Conservation (phyloP, 1,140 invertebrate species). For the Drosophila bocqueti region DNA sequence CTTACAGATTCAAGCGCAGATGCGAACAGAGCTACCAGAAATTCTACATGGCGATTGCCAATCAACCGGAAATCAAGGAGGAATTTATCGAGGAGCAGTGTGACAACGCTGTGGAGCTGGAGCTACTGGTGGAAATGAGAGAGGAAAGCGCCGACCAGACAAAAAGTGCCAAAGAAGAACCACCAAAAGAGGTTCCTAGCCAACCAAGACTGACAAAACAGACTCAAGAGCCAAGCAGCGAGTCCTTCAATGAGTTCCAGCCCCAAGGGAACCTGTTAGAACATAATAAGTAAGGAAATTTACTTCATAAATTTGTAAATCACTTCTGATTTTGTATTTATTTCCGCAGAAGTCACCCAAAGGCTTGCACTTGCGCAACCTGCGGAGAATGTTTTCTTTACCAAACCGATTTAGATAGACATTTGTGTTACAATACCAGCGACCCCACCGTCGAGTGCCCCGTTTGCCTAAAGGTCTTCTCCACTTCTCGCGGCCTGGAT, state of each 20-base stretch:
- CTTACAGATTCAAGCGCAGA: constrained; percentile 30
- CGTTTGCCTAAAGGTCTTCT: constrained; percentile 24
- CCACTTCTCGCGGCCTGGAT: constrained; percentile 2
- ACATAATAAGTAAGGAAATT: constrained; percentile 11
- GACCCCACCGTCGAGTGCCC: constrained; percentile 14
- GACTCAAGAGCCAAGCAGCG: background rate
- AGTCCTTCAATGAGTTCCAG: constrained; percentile 3
- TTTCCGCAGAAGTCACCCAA: constrained; percentile 7
- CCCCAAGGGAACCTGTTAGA: constrained; percentile 13
- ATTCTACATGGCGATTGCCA: constrained; percentile 6
- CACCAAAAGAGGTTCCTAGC: background rate
- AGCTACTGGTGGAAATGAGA: background rate
- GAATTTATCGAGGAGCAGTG: constrained; percentile 8
- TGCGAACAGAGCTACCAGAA: constrained; percentile 28
- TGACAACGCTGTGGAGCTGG: background rate
- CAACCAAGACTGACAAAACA: constrained; percentile 1
- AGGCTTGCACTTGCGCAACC: constrained; percentile 6
- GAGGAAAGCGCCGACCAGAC: background rate
- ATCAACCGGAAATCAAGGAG: background rate
- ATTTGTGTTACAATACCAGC: constrained; percentile 2
- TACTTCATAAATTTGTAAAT: too few relatives aligned
- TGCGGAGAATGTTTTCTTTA: constrained; percentile 24
- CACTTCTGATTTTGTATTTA: too few relatives aligned
- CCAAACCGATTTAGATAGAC: constrained; percentile 20
- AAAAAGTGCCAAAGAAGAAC: background rate